Evolutionary conservation across 1,140 invertebrate species (phyloP).

Genomic region (Idris sp.): DNA sequence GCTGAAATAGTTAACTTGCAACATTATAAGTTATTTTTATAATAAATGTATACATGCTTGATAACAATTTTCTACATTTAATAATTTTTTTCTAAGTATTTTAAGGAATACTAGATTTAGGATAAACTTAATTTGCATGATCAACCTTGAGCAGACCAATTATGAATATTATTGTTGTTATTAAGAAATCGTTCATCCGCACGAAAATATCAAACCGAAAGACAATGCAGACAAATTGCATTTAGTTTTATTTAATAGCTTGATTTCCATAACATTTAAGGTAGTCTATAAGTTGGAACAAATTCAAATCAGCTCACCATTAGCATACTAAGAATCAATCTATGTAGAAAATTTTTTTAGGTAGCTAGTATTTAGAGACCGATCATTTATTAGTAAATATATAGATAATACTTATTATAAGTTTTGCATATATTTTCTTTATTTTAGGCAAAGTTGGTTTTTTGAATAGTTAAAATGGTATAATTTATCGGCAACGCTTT

Average conservation of each 20-base stretch:
- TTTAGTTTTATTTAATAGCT: constrained; percentile 44
- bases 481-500: not conserved
- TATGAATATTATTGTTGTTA: constrained; percentile 46
- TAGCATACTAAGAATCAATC: constrained; percentile 63
- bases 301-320: constrained; percentile 41
- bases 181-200: constrained; percentile 33
- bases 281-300: constrained; percentile 6
- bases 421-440: constrained; percentile 40
- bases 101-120: not conserved
- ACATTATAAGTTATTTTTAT: too few relatives aligned
- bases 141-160: constrained; percentile 37
- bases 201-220: constrained; percentile 57
- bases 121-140: constrained; percentile 38
- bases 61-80: too few relatives aligned
- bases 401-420: constrained; percentile 12
- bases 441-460: constrained; percentile 45
- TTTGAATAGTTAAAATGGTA: constrained; percentile 41
- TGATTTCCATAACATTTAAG: constrained; percentile 54
- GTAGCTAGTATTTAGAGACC: constrained; percentile 40
- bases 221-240: constrained; percentile 40
- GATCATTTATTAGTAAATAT: constrained; percentile 5
- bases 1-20: too few relatives aligned
- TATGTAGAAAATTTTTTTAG: constrained; percentile 40
- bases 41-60: too few relatives aligned
- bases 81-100: too few relatives aligned